A percentile compares a stretch with the other conserved stretches of the same genome.
phyloP scores from a whole-genome alignment of 1,140 invertebrate genomes.

The Nebria ingens region DNA sequence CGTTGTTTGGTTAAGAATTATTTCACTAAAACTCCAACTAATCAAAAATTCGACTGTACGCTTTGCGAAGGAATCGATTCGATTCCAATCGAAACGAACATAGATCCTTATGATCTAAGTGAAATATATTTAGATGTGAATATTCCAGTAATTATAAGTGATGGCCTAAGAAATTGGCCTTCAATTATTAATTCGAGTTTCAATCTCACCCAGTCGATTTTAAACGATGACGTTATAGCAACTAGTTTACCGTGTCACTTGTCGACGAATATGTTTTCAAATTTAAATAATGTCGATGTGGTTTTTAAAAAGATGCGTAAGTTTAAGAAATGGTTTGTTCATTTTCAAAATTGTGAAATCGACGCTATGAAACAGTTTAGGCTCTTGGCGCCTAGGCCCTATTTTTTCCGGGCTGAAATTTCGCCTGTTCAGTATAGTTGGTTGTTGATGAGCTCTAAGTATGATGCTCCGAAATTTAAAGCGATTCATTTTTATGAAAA shows the following conservation, averaged over 20 bases:
- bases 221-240: constrained; percentile 12
- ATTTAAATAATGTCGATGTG: constrained; percentile 2
- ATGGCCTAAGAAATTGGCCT: constrained; percentile 20
- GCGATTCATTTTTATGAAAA: constrained; percentile 56
- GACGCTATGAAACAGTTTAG: constrained; percentile 44
- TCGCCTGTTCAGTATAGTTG: constrained; percentile 70
- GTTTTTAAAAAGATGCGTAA: constrained; percentile 17
- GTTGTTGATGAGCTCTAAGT: constrained; percentile 68
- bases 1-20: constrained; percentile 57
- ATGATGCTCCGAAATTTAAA: constrained; percentile 61
- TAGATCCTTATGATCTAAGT: constrained; percentile 17
- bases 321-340: constrained; percentile 62
- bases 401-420: constrained; percentile 62
- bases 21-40: constrained; percentile 45
- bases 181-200: neutral
- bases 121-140: constrained; percentile 22
- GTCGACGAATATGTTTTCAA: constrained; percentile 20
- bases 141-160: constrained; percentile 21
- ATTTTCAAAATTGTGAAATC: constrained; percentile 78
- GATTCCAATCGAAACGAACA: constrained; percentile 17
- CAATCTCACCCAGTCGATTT: neutral
- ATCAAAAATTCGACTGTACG: constrained; percentile 28
- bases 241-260: constrained; percentile 26
- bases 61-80: constrained; percentile 24
- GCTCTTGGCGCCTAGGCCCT: constrained; percentile 58